A percentile compares a stretch with the other conserved stretches of the same genome.
Conservation (phyloP, 2,888 invertebrate genomes). For the Holacanthella duospinosa region DNA sequence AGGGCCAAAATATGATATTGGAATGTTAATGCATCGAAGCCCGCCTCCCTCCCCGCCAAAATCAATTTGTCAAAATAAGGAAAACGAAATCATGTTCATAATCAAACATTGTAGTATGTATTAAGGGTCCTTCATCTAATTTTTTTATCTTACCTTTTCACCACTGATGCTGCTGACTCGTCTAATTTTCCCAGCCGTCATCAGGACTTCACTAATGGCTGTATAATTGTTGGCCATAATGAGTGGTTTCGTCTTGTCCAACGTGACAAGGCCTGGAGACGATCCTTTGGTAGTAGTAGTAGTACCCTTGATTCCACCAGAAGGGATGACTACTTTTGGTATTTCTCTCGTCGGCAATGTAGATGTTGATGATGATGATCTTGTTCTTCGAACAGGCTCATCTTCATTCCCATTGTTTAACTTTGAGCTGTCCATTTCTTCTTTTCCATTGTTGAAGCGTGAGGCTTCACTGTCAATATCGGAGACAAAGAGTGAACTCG, state of each 20-base stretch:
- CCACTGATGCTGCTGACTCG: neutral
- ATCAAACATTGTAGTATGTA: neutral
- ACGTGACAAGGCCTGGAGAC: neutral
- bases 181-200: conserved; percentile 14
- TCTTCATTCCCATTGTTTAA: neutral
- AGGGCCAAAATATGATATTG: no score
- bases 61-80: conserved; percentile 15
- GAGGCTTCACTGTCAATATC: neutral
- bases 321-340: neutral
- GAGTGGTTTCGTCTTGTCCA: conserved; percentile 7
- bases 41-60: no score
- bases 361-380: neutral
- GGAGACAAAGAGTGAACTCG: neutral
- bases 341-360: neutral
- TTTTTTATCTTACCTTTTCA: neutral
- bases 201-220: conserved; percentile 33
- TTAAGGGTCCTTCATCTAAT: no score
- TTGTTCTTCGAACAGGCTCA: neutral
- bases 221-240: conserved; percentile 25
- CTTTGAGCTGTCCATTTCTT: neutral
- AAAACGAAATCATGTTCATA: conserved; percentile 7
- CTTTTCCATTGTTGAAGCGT: no score
- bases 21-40: no score
- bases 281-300: neutral
- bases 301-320: neutral